phyloP scores from a whole-genome alignment of 2,113 vertebrate genomes.

The Felis catus region DNA sequence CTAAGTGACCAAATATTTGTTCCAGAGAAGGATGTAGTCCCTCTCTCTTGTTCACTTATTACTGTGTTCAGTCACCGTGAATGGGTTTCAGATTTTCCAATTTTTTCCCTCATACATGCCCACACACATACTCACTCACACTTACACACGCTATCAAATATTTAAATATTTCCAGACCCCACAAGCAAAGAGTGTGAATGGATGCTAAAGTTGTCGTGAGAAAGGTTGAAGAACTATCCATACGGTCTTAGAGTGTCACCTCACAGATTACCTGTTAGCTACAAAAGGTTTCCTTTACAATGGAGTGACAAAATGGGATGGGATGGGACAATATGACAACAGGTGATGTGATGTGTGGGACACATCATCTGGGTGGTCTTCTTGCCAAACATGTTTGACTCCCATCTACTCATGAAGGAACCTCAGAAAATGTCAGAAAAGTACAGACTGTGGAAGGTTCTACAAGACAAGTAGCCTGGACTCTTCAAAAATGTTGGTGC shows the following conservation, averaged over 20 bases:
- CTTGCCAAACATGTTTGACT: background rate
- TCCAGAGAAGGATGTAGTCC: background rate
- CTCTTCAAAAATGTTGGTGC: background rate
- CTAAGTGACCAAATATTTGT: constrained; percentile 10
- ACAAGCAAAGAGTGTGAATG: background rate
- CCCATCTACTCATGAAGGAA: background rate
- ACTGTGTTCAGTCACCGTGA: background rate
- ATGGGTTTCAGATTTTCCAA: background rate
- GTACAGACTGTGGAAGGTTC: background rate
- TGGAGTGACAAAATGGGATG: background rate
- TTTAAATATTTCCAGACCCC: background rate
- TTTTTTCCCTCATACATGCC: background rate
- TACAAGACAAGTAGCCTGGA: background rate
- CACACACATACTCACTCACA: background rate
- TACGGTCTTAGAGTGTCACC: background rate
- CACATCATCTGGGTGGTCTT: background rate
- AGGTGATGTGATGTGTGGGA: too few species aligned
- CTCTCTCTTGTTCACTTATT: background rate
- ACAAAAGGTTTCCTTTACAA: background rate
- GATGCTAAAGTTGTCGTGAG: background rate
- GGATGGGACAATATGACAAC: background rate
- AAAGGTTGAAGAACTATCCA: background rate
- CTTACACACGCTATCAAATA: background rate
- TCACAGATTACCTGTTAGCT: background rate
- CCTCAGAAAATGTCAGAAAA: background rate